phyloP scores from a whole-genome alignment of 2,113 vertebrate genomes.

The Promerops cafer region DNA sequence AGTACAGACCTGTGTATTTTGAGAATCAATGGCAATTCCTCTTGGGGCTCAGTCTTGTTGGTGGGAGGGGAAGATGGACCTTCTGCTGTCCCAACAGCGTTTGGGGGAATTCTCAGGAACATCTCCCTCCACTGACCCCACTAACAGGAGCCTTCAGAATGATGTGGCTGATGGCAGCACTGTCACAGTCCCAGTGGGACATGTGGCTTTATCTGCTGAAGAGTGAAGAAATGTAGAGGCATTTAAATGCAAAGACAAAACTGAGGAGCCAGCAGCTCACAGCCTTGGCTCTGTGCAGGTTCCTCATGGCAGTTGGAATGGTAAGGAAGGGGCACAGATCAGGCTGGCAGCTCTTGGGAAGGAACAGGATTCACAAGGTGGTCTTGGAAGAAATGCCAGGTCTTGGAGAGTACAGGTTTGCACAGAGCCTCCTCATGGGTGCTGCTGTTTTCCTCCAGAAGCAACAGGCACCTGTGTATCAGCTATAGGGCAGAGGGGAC shows the following conservation, averaged over 20 bases:
- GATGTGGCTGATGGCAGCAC: neutral
- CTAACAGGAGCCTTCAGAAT: neutral
- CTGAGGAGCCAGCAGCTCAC: neutral
- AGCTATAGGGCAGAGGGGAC: neutral
- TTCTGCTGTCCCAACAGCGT: neutral
- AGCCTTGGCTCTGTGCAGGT: neutral
- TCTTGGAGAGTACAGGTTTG: neutral
- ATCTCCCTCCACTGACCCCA: accelerated
- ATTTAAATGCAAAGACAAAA: neutral
- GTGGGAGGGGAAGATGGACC: neutral
- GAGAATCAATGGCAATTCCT: neutral
- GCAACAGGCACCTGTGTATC: neutral
- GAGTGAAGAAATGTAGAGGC: neutral
- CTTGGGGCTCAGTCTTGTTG: neutral
- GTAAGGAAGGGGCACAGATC: neutral
- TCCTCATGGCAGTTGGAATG: neutral
- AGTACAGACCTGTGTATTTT: neutral
- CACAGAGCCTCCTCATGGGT: neutral
- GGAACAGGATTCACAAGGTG: neutral
- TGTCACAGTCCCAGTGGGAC: neutral
- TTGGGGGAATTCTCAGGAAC: neutral
- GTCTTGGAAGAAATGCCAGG: neutral
- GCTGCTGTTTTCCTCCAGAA: neutral
- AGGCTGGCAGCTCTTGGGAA: neutral
- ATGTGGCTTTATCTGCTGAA: neutral